phyloP scores from a whole-genome alignment of 64 coral and sea anemone species.

The Montipora capricornis region DNA sequence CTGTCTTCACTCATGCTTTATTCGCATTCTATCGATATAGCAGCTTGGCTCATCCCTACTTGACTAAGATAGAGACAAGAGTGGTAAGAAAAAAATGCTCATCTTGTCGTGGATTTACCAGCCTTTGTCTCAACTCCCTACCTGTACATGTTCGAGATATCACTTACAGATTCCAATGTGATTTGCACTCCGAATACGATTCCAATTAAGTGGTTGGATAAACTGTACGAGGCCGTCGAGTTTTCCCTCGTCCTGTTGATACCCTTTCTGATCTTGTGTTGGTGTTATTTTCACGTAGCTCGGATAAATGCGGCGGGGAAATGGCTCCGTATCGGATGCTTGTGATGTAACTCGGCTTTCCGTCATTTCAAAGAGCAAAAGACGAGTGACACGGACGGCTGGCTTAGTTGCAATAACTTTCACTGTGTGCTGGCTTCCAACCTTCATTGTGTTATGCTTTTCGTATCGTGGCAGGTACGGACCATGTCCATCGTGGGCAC shows the following conservation, averaged over 20 bases:
- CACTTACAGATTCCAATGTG: not conserved
- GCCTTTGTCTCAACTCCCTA: slow-evolving; percentile 44
- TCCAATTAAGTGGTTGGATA: slow-evolving; percentile 64
- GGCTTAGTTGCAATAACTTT: slow-evolving; percentile 36
- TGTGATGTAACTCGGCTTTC: not conserved
- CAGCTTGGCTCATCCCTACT: not conserved
- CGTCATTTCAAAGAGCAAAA: not conserved
- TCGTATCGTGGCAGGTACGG: slow-evolving; percentile 48
- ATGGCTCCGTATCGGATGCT: too few relatives aligned
- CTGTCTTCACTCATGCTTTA: slow-evolving; percentile 30
- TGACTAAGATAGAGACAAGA: not conserved
- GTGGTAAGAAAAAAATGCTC: not conserved
- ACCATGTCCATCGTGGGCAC: slow-evolving; percentile 3
- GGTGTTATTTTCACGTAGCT: slow-evolving; percentile 64
- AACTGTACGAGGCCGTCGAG: slow-evolving; percentile 63
- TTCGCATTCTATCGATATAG: slow-evolving; percentile 61
- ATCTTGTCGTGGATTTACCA: slow-evolving; percentile 55
- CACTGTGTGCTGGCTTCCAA: slow-evolving; percentile 59
- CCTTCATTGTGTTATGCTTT: slow-evolving; percentile 36
- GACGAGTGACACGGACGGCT: slow-evolving; percentile 28
- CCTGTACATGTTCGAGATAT: slow-evolving; percentile 17
- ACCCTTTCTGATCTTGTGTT: slow-evolving; percentile 50
- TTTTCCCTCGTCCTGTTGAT: slow-evolving; percentile 7
- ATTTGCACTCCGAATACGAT: slow-evolving; percentile 38
- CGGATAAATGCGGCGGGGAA: not conserved